These are phyloP conservation scores for Typhlomys cinereus DNA, from an alignment of 2,113 vertebrate genomes.

Conservation along the genomic window DNA sequence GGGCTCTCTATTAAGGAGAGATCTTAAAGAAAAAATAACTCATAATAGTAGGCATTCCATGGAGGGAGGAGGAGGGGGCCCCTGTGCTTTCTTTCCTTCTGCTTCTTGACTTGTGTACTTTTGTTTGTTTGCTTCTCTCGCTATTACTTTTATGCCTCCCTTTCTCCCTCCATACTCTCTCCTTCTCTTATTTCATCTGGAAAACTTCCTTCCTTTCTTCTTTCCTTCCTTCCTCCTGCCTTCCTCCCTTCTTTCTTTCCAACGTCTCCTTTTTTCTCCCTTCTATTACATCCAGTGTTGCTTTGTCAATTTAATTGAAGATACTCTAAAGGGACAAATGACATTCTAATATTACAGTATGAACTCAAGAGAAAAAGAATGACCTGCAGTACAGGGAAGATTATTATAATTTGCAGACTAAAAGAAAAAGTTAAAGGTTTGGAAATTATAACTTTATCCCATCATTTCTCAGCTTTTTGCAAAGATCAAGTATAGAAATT, in stretches of 20 bases:
- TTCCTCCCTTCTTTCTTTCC: not conserved
- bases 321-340: not conserved
- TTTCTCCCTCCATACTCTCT: not conserved
- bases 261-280: not conserved
- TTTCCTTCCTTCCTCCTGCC: not conserved
- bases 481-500: not conserved
- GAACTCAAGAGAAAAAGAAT: not conserved
- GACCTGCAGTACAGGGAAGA: not conserved
- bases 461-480: not conserved
- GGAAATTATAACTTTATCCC: not conserved
- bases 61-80: not conserved
- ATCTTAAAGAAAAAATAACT: not conserved
- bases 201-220: not conserved
- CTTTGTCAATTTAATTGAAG: not conserved
- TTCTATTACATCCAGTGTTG: not conserved
- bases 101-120: not conserved
- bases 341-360: not conserved
- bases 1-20: not conserved
- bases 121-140: no score
- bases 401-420: not conserved
- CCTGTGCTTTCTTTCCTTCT: not conserved
- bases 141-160: not conserved
- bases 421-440: conserved; percentile 3
- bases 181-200: fast-evolving
- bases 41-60: not conserved